phyloP scores from a whole-genome alignment of 2,113 vertebrate species.

The Todiramphus saurophagus region DNA sequence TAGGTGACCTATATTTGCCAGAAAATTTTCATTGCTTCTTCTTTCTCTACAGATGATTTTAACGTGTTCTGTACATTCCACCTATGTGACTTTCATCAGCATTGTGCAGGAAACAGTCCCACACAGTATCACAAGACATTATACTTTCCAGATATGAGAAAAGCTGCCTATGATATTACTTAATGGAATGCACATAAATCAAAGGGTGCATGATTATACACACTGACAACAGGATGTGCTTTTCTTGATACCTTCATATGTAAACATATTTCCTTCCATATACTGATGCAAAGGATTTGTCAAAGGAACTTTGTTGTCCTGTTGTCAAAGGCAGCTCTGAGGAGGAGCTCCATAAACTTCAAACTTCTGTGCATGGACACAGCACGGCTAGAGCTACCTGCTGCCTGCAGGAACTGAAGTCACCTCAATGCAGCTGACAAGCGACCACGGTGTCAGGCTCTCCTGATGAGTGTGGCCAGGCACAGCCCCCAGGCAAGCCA shows the following conservation, averaged over 20 bases:
- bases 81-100: background rate
- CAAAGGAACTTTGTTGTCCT: background rate
- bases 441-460: background rate
- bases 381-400: background rate
- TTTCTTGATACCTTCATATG: background rate
- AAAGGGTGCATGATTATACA: background rate
- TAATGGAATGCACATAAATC: background rate
- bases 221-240: background rate
- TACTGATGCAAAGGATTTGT: background rate
- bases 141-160: background rate
- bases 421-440: background rate
- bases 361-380: background rate
- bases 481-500: background rate
- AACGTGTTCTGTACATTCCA: background rate
- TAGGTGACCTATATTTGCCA: conserved; percentile 18
- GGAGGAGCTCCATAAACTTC: background rate
- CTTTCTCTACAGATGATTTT: background rate
- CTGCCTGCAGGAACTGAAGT: background rate
- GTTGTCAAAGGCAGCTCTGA: background rate
- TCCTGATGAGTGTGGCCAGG: background rate
- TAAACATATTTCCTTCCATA: background rate
- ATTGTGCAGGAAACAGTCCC: background rate
- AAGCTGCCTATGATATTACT: background rate
- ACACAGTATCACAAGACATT: background rate
- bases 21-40: background rate